Evolutionary conservation across 2,888 invertebrate species (phyloP).

Genomic region (Schizotus pectinicornis): DNA sequence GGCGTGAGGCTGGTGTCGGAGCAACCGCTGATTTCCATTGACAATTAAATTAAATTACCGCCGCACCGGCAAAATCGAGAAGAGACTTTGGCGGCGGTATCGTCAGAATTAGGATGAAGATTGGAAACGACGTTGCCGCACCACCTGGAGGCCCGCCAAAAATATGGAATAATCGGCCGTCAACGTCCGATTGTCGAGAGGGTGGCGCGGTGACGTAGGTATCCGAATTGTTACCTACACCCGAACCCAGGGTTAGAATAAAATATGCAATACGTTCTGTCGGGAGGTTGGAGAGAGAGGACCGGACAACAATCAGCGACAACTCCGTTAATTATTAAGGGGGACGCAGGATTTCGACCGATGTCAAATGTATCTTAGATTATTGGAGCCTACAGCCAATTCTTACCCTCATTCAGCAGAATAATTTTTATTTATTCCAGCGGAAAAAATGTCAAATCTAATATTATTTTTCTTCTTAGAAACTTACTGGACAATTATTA

Average conservation of each 20-base stretch:
- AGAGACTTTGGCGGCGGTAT: slow-evolving; percentile 1
- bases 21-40: slow-evolving; percentile 10
- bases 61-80: slow-evolving; percentile 3
- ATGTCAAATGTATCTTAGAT: too few relatives aligned
- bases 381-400: too few relatives aligned
- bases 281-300: not conserved
- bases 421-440: too few relatives aligned
- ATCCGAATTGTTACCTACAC: not conserved
- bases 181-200: slow-evolving; percentile 3
- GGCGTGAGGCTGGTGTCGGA: not conserved
- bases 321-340: slow-evolving; percentile 17
- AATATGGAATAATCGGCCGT: slow-evolving; percentile 22
- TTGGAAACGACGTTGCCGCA: not conserved
- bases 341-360: not conserved
- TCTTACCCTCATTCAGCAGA: too few relatives aligned
- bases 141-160: slow-evolving; percentile 7
- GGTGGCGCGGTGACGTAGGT: too few relatives aligned
- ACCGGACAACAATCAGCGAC: not conserved
- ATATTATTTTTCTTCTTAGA: too few relatives aligned
- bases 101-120: slow-evolving; percentile 8
- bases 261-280: slow-evolving; percentile 16
- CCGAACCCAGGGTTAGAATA: slow-evolving; percentile 7
- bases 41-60: slow-evolving; percentile 20
- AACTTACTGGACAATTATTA: too few relatives aligned
- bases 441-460: too few relatives aligned